Evolutionary conservation across 2,797 vertebrate genomes (phyloP).

Genomic region (Austrolebias charrua): DNA sequence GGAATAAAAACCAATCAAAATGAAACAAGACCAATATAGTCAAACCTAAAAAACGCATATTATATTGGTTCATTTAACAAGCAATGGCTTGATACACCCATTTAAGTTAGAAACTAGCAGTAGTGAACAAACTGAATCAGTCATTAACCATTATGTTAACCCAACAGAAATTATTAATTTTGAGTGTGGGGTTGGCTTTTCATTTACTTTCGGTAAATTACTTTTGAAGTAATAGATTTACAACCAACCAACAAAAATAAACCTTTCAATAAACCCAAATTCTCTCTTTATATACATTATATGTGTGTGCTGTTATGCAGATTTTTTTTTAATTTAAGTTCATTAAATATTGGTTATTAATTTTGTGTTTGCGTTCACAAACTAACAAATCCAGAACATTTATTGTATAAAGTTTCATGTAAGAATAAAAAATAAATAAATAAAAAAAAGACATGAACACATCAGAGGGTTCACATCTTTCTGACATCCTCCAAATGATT

Average conservation of each 20-base stretch:
- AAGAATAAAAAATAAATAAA: neutral
- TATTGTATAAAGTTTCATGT: neutral
- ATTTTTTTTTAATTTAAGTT: neutral
- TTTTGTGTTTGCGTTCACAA: neutral
- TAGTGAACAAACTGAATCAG: too few relatives aligned
- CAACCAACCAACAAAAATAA: neutral
- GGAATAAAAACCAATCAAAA: too few relatives aligned
- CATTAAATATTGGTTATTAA: neutral
- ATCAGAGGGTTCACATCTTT: constrained; percentile 10
- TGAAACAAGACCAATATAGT: too few relatives aligned
- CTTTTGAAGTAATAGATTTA: neutral
- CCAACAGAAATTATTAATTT: neutral
- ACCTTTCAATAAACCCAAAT: neutral
- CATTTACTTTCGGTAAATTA: neutral
- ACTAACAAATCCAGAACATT: neutral
- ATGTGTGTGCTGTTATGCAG: neutral
- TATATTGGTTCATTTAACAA: too few relatives aligned
- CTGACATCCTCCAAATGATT: neutral
- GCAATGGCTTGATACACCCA: too few relatives aligned
- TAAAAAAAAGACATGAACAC: neutral
- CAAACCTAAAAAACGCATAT: too few relatives aligned
- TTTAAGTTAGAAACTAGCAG: too few relatives aligned
- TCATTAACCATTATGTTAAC: neutral
- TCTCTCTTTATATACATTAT: too few relatives aligned
- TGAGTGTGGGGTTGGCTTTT: neutral